Evolutionary conservation across 1,140 invertebrate species (phyloP).

Genomic region (Dendroctonus ponderosae): DNA sequence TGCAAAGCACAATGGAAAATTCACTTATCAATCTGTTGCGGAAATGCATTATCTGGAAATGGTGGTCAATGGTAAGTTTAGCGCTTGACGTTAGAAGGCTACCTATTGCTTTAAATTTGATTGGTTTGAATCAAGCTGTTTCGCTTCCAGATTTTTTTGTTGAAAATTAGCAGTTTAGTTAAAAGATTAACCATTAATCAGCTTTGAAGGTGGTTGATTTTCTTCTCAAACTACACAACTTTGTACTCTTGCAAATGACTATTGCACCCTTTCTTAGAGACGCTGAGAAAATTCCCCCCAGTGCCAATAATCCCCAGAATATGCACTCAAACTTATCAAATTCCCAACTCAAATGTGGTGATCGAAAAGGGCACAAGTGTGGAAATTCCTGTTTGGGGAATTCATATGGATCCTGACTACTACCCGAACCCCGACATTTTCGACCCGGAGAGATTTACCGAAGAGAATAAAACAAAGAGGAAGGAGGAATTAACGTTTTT

Average conservation of each 20-base stretch:
- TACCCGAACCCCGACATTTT: slow-evolving; percentile 18
- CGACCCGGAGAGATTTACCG: slow-evolving; percentile 21
- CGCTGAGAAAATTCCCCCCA: slow-evolving; percentile 58
- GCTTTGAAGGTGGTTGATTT: no score
- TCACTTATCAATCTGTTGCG: slow-evolving; percentile 58
- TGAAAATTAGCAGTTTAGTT: not conserved
- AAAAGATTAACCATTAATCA: not conserved
- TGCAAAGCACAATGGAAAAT: slow-evolving; percentile 50
- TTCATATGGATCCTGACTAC: slow-evolving; percentile 20
- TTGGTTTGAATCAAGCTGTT: no score
- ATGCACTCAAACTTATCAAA: slow-evolving; percentile 55
- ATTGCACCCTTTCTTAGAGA: slow-evolving; percentile 51
- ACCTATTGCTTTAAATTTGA: no score
- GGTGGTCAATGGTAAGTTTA: slow-evolving; percentile 51
- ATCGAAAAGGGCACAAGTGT: slow-evolving; percentile 11
- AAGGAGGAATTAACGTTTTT: slow-evolving; percentile 4
- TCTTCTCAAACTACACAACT: no score
- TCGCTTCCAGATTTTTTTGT: not conserved
- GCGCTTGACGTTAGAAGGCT: no score
- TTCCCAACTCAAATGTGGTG: slow-evolving; percentile 24
- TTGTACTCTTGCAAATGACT: no score
- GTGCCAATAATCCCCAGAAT: slow-evolving; percentile 52
- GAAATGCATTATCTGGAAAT: slow-evolving; percentile 53
- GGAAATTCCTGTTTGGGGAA: slow-evolving; percentile 6
- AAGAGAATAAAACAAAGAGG: slow-evolving; percentile 2